Percentiles rank a stretch among this genome's conserved stretches.
phyloP scores from a whole-genome alignment of 2,797 vertebrate species.

The Gobionotothen gibberifrons region DNA sequence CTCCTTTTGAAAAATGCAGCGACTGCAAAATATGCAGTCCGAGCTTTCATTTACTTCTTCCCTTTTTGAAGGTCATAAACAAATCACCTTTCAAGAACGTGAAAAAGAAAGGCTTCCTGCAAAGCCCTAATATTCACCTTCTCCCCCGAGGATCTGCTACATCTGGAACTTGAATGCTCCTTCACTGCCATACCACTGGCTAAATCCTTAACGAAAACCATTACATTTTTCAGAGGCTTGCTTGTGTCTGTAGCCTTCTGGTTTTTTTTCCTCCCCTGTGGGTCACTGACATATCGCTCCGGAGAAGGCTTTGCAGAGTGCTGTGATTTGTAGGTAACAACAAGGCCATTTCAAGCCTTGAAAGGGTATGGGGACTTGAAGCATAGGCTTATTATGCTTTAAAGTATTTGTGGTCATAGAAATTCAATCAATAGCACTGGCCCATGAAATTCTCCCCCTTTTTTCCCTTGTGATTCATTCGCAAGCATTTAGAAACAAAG shows the following conservation, averaged over 20 bases:
- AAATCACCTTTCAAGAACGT: slow-evolving; percentile 75
- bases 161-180: slow-evolving; percentile 66
- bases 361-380: slow-evolving; percentile 77
- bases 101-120: slow-evolving; percentile 51
- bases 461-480: slow-evolving; percentile 67
- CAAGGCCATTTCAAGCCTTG: slow-evolving; percentile 80
- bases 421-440: slow-evolving; percentile 81
- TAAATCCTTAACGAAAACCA: slow-evolving; percentile 76
- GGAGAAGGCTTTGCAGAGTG: slow-evolving; percentile 62
- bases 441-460: slow-evolving; percentile 34
- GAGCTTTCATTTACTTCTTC: slow-evolving; percentile 66
- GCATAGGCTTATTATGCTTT: slow-evolving; percentile 82
- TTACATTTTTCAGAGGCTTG: slow-evolving; percentile 69
- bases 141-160: slow-evolving; percentile 68
- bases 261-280: slow-evolving; percentile 54
- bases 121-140: slow-evolving; percentile 78
- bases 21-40: slow-evolving; percentile 58
- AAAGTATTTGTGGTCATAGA: slow-evolving; percentile 84
- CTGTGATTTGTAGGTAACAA: slow-evolving; percentile 83
- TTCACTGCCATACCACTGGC: slow-evolving; percentile 49
- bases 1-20: slow-evolving; percentile 6
- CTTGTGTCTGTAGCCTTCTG: slow-evolving; percentile 65
- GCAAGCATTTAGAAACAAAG: slow-evolving; percentile 55
- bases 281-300: slow-evolving; percentile 70
- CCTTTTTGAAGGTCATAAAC: slow-evolving; percentile 80